phyloP scores from a whole-genome alignment of 1,140 invertebrate genomes.

The Saxidomus purpurata region DNA sequence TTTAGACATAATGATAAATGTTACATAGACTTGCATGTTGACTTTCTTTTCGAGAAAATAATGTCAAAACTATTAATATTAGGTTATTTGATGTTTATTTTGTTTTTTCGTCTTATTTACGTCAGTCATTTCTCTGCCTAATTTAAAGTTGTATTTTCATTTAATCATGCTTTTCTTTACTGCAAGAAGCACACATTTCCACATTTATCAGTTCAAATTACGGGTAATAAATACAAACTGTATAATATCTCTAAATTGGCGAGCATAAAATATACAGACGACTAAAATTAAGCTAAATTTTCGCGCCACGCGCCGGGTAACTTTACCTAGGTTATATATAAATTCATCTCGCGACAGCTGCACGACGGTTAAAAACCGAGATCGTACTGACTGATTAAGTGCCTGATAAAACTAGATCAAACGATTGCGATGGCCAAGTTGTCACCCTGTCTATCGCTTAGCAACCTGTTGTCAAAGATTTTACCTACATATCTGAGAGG shows the following conservation, averaged over 20 bases:
- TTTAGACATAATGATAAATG: no score
- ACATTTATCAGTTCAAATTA: slow-evolving; percentile 35
- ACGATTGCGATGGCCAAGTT: neutral
- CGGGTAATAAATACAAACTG: slow-evolving; percentile 12
- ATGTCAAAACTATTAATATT: no score
- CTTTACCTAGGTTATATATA: slow-evolving; percentile 55
- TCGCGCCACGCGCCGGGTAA: slow-evolving; percentile 52
- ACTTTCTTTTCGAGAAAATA: no score
- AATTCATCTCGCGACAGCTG: slow-evolving; percentile 49
- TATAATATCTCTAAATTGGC: slow-evolving; percentile 1
- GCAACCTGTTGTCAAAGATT: slow-evolving; percentile 33
- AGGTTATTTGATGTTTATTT: slow-evolving; percentile 6
- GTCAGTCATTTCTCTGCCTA: neutral
- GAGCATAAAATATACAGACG: slow-evolving; percentile 13
- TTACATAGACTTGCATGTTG: no score
- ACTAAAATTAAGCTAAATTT: slow-evolving; percentile 44
- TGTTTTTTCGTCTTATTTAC: neutral
- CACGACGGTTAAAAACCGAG: neutral
- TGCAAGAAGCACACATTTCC: neutral
- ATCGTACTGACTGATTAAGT: slow-evolving; percentile 28
- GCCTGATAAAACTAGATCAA: slow-evolving; percentile 49
- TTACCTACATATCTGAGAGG: slow-evolving; percentile 27
- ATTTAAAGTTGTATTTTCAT: neutral
- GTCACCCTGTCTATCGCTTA: slow-evolving; percentile 27
- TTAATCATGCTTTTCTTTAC: neutral